These are phyloP conservation scores for Drosophila recens DNA, from an alignment of 2,888 invertebrate species.

Conservation along the genomic window DNA sequence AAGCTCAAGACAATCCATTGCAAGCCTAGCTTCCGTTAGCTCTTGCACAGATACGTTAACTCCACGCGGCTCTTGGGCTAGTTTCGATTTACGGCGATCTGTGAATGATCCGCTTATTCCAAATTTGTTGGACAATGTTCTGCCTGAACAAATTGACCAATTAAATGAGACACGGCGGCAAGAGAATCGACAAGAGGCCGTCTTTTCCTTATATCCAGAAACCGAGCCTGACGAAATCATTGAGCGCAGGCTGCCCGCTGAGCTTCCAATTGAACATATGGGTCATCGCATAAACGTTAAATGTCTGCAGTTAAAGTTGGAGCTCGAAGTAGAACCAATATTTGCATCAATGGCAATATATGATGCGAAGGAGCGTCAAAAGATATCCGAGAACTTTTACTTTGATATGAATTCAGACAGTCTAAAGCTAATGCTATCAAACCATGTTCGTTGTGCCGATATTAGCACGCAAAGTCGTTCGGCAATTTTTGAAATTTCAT, in stretches of 20 bases:
- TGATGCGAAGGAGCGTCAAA: slow-evolving; percentile 96
- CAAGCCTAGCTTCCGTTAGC: slow-evolving; percentile 88
- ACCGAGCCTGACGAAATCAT: slow-evolving; percentile 91
- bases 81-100: slow-evolving; percentile 95
- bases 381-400: slow-evolving; percentile 98
- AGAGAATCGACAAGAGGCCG: slow-evolving; percentile 89
- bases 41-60: slow-evolving; percentile 90
- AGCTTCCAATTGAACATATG: slow-evolving; percentile 92
- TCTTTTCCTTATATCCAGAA: slow-evolving; percentile 92
- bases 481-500: slow-evolving; percentile 94
- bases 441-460: slow-evolving; percentile 93
- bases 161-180: slow-evolving; percentile 90
- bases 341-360: slow-evolving; percentile 98
- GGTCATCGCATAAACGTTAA: slow-evolving; percentile 94
- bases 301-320: slow-evolving; percentile 94
- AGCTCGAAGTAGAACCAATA: slow-evolving; percentile 97
- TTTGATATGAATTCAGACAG: slow-evolving; percentile 96
- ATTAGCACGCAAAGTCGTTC: slow-evolving; percentile 93
- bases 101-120: slow-evolving; percentile 95
- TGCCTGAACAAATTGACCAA: slow-evolving; percentile 93
- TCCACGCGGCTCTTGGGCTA: slow-evolving; percentile 96
- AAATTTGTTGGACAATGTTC: slow-evolving; percentile 92
- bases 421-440: slow-evolving; percentile 92
- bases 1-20: slow-evolving; percentile 85
- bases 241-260: slow-evolving; percentile 91